Base-by-base conservation (phyloP, 2,113 vertebrate genomes). In the Loxodonta africana region DNA sequence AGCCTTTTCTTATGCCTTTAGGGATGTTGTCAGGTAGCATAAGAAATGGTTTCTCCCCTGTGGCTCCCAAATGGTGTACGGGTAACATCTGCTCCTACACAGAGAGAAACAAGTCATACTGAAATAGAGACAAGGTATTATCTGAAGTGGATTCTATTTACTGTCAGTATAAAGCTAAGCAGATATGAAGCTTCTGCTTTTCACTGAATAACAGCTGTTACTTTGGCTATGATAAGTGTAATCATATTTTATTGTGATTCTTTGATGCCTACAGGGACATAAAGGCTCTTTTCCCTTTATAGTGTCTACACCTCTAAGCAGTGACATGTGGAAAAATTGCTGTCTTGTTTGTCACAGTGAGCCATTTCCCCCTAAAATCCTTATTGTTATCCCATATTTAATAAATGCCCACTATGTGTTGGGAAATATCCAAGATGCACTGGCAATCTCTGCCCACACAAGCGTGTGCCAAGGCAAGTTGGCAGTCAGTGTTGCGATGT, bases 301-400 rank as follows among this genome's bases (percentile, higher is more conserved):
- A 91, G 83, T 63, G 1, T 4, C 41, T 80, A 26, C 23, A 86
- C 67, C 78, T 94, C 95, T 81, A 93, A 76, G 78, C 48, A 69
- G 93, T 83, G 78, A 88, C 86, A 85, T 94, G 80, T 89, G 67
- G 63, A 87, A 76, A 83, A 95, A 48, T 26, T 25, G 53, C 88
- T 96, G 74, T 78, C 95, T 91, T 83, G 44, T 87, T 91, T 89
- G 74, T 95, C 67, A 96, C 90, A 92, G 91, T 78, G 63, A 86
- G 48, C 87, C 78, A 84, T 83, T 88, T 93, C 46, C 37, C 48
- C 46, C 82, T 48, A 84, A 82, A 93, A 89, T 83, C 71, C 69
- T 89, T 90, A 63, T 80, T 91, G 86, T 91, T 87, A 83, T 89
- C 92, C 73, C 91, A 89, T 83, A 88, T 97, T 96, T 96, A 96